Evolutionary conservation across 2,797 vertebrate genomes (phyloP), one percentile per base, ranked within the genome.

Genomic region (Phataginus tricuspis): DNA sequence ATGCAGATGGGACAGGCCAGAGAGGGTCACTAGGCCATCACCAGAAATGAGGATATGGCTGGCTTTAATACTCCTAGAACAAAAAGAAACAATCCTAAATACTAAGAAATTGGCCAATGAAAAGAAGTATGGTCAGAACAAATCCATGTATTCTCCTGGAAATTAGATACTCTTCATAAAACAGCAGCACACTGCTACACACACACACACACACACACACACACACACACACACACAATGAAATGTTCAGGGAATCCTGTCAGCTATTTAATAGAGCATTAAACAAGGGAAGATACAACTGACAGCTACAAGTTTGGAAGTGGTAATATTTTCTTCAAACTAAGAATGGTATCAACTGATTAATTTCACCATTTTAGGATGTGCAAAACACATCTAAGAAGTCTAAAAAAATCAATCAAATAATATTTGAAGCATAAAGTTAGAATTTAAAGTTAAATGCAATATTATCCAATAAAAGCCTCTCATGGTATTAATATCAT

Each of bases 11-110:
- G 99, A 99, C 94, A 99, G 99, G 91, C 99, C 99, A 55, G 99
- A 99, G 69, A 99, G 99, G 98, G 99, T 99, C 98, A 99, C 99
- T 34, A 98, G 98, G 16, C 99, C 99, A 97, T 99, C 99, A 63
- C 98, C 99, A 93, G 99, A 99, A 98, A 99, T 99, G 98, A 99
- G 98, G 98, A 99, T 99, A 93, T 99, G 99, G 98, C 99, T 99
- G 97, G 99, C 99, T 99, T 99, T 99, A 98, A 99, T 98, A 96
- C 99, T 99, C 98, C 99, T 99, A 98, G 96, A 98, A 98, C 83
- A 98, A 79, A 98, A 98, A 98, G 96, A 97, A 92, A 86, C 97
- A 98, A 86, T 95, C 90, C 97, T 98, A 97, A 98, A 93, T 97
- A 96, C 75, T 86, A 96, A 96, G 49, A 95, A 97, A 97, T 90